These are phyloP conservation scores for Xenopus petersii DNA, from an alignment of 2,797 vertebrate species.

Conservation along the genomic window DNA sequence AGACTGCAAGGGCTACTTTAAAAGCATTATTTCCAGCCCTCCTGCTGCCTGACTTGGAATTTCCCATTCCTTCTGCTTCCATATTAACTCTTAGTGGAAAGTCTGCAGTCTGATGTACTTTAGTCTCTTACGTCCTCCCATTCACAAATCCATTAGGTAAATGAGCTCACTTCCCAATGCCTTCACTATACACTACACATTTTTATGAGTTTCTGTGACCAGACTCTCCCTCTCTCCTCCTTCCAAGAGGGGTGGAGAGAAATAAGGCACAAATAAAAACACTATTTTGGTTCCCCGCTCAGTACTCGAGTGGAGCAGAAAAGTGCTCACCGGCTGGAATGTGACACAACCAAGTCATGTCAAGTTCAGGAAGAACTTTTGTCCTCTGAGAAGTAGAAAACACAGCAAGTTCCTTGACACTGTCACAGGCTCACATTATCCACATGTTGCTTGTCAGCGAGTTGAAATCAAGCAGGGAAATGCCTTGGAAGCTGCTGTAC, in stretches of 20 bases:
- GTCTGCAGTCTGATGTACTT: conserved; percentile 6
- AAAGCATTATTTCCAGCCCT: conserved; percentile 66
- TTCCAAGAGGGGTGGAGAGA: conserved; percentile 55
- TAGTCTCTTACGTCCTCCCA: conserved; percentile 48
- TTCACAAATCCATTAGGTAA: conserved; percentile 56
- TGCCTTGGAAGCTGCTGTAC: no score
- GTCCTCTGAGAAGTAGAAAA: conserved; percentile 53
- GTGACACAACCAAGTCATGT: conserved; percentile 57
- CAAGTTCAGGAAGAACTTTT: conserved; percentile 55
- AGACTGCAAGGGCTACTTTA: conserved; percentile 74
- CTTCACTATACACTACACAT: conserved; percentile 46
- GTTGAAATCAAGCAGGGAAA: no score
- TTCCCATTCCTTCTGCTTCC: conserved; percentile 65
- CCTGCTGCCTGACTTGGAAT: conserved; percentile 44
- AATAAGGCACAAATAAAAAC: conserved; percentile 47
- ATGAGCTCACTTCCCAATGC: conserved; percentile 52
- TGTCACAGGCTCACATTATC: conserved; percentile 55
- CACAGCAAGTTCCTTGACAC: conserved; percentile 51
- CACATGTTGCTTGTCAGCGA: conserved; percentile 59
- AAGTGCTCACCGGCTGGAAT: conserved; percentile 47
- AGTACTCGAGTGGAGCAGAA: conserved; percentile 36
- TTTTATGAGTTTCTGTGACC: conserved; percentile 54
- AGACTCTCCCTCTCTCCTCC: conserved; percentile 53
- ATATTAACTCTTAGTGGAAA: conserved; percentile 50
- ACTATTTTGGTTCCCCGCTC: conserved; percentile 47